These are phyloP conservation scores for Erithacus rubecula DNA, from an alignment of 2,797 vertebrate species.

Conservation along the genomic window DNA sequence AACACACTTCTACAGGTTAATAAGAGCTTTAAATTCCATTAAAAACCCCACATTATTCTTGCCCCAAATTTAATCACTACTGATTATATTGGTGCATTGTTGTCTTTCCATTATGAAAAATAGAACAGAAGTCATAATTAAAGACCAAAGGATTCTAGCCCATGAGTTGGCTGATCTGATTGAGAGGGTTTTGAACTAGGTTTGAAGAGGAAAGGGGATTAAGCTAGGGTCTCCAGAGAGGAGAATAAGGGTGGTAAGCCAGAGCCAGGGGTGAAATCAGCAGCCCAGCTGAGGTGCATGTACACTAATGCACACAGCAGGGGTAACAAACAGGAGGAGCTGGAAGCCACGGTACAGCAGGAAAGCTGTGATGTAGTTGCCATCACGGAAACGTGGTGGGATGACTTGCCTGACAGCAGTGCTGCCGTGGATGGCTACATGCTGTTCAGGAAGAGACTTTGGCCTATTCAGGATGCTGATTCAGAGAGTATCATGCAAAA, in stretches of 20 bases:
- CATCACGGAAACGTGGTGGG: accelerated
- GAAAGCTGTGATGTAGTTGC: neutral
- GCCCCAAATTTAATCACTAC: neutral
- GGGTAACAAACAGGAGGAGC: neutral
- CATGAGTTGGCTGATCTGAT: neutral
- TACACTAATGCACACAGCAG: neutral
- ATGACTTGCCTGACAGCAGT: neutral
- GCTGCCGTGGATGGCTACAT: neutral
- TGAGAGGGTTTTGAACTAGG: neutral
- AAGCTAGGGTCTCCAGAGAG: neutral
- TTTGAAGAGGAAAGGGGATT: neutral
- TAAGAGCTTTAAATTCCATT: neutral
- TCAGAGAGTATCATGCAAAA: neutral
- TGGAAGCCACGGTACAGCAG: neutral
- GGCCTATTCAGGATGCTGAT: neutral
- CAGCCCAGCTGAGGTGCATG: neutral
- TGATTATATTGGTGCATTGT: neutral
- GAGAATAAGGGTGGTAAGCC: neutral
- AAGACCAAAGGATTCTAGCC: neutral
- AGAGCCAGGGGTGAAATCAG: neutral
- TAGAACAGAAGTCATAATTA: neutral
- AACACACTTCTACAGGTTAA: neutral
- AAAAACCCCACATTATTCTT: neutral
- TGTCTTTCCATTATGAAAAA: neutral
- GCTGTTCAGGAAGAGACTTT: neutral